A percentile compares a stretch with the other conserved stretches of the same genome.
phyloP scores from a whole-genome alignment of 2,797 vertebrate species.

The Alosa sapidissima region DNA sequence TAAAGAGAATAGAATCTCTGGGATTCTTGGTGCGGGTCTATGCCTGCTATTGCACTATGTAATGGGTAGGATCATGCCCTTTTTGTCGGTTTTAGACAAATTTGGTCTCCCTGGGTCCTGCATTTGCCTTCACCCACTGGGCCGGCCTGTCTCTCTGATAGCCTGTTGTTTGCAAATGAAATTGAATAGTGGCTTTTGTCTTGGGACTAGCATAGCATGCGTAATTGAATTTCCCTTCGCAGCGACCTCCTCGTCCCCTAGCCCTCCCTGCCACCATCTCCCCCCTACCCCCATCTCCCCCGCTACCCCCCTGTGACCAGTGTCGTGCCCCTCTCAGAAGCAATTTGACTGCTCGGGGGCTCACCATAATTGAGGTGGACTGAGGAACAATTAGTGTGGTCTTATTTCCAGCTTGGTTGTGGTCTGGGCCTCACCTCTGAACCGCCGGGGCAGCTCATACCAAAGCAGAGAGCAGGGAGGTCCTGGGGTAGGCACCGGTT shows the following conservation, averaged over 20 bases:
- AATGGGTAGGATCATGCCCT: too few relatives aligned
- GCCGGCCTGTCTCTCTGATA: slow-evolving; percentile 34
- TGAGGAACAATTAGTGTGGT: slow-evolving; percentile 72
- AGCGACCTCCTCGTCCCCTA: slow-evolving; percentile 39
- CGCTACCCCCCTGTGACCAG: slow-evolving; percentile 44
- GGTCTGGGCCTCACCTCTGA: slow-evolving; percentile 69
- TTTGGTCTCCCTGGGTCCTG: background rate
- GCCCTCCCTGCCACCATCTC: background rate
- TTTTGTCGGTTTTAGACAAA: too few relatives aligned
- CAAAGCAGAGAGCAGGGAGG: slow-evolving; percentile 44
- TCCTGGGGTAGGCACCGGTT: slow-evolving; percentile 1
- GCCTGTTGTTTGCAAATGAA: slow-evolving; percentile 70
- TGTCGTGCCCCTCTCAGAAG: slow-evolving; percentile 58
- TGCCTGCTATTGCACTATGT: too few relatives aligned
- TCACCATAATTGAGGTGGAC: slow-evolving; percentile 71
- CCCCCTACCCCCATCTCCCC: background rate
- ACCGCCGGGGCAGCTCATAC: slow-evolving; percentile 58
- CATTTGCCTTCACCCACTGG: background rate
- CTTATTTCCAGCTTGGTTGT: slow-evolving; percentile 69
- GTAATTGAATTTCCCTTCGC: slow-evolving; percentile 71
- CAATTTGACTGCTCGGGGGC: slow-evolving; percentile 56
- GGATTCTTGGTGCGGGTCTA: too few relatives aligned
- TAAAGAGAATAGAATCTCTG: too few relatives aligned
- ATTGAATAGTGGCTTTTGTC: slow-evolving; percentile 70
- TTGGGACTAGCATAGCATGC: slow-evolving; percentile 65